Conservation (phyloP, 2,797 vertebrate genomes). For the Urosaurus nigricauda region DNA sequence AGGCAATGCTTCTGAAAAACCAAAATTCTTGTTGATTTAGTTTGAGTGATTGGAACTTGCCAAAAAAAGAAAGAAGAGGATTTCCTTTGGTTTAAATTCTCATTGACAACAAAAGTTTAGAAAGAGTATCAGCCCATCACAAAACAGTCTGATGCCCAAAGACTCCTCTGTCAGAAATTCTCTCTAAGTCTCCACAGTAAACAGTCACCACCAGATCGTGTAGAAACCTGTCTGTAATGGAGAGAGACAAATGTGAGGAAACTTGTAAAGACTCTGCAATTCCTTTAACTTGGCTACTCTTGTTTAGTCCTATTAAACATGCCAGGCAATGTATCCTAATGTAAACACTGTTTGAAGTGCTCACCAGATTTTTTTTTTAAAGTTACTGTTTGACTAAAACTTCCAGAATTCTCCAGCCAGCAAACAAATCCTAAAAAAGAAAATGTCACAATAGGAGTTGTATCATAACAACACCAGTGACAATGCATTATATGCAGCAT, state of each 20-base stretch:
- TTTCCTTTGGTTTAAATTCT: neutral
- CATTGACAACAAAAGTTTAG: neutral
- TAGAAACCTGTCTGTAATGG: neutral
- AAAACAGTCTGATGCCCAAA: neutral
- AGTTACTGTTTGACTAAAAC: too few relatives aligned
- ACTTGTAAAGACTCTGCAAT: neutral
- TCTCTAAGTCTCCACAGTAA: slow-evolving; percentile 12
- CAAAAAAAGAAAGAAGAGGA: slow-evolving; percentile 16
- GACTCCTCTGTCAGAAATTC: fast-evolving
- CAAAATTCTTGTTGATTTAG: neutral
- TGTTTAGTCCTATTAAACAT: neutral
- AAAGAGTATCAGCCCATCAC: neutral
- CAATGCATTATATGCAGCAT: neutral
- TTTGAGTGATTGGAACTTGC: slow-evolving; percentile 37
- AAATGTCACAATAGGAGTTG: neutral
- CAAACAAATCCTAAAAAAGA: neutral
- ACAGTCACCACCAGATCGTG: slow-evolving; percentile 9
- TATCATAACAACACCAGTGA: neutral
- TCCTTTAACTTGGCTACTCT: neutral
- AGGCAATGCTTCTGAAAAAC: slow-evolving; percentile 23
- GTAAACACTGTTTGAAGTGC: neutral
- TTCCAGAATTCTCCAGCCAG: too few relatives aligned
- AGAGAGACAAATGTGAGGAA: slow-evolving; percentile 5
- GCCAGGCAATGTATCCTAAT: neutral
- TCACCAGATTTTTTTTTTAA: neutral